These are phyloP conservation scores for Leucophora obtusa DNA, from an alignment of 2,888 invertebrate species.

Conservation along the genomic window DNA sequence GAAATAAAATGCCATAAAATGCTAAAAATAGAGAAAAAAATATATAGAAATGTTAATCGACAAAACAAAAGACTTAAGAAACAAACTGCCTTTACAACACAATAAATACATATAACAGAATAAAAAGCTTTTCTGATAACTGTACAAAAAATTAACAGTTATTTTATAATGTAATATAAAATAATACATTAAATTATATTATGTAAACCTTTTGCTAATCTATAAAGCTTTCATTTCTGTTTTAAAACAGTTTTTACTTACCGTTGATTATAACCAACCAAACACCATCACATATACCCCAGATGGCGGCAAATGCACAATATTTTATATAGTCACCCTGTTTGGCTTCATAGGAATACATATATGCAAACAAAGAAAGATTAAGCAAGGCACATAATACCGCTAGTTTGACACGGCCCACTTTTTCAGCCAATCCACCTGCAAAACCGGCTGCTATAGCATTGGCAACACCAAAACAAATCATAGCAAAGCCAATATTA, in stretches of 20 bases:
- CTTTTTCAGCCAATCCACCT: constrained; percentile 87
- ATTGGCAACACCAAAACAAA: constrained; percentile 93
- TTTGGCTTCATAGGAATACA: constrained; percentile 86
- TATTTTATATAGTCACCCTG: constrained; percentile 84
- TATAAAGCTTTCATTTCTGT: neutral
- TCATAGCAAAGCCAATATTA: constrained; percentile 96
- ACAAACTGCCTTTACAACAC: neutral
- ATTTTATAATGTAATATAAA: too few relatives aligned
- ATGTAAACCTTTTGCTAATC: too few relatives aligned
- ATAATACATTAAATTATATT: too few relatives aligned
- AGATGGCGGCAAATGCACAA: constrained; percentile 88
- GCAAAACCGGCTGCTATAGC: constrained; percentile 91
- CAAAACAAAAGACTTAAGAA: neutral
- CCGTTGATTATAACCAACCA: constrained; percentile 96
- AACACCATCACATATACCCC: constrained; percentile 93
- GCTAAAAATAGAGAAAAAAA: constrained; percentile 79
- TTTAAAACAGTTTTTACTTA: constrained; percentile 77
- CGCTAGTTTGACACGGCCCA: constrained; percentile 88
- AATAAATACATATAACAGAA: neutral
- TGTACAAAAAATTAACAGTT: too few relatives aligned
- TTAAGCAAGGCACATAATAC: constrained; percentile 86
- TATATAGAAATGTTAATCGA: neutral
- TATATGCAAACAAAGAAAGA: constrained; percentile 83
- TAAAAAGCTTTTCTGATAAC: neutral
- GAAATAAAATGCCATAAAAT: constrained; percentile 91